Conservation (phyloP, 2,888 invertebrate species). For the Trisateles emortualis region DNA sequence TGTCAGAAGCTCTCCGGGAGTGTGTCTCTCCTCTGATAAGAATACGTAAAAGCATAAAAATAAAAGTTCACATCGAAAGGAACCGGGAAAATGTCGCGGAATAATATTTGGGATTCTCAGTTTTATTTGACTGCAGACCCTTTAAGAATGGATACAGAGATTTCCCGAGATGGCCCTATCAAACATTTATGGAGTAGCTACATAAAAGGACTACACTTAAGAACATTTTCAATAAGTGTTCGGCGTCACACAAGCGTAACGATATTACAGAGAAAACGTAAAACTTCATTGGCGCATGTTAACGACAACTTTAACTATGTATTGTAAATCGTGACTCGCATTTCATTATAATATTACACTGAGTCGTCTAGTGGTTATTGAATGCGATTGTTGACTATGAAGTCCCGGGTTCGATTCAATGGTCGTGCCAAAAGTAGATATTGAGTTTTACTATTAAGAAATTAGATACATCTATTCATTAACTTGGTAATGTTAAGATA, state of each 20-base stretch:
- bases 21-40: constrained; percentile 84
- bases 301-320: constrained; percentile 36
- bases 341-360: too few species aligned
- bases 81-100: constrained; percentile 83
- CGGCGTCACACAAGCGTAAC: constrained; percentile 67
- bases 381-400: too few species aligned
- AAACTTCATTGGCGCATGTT: constrained; percentile 39
- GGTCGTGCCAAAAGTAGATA: too few species aligned
- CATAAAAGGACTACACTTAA: constrained; percentile 86
- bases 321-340: too few species aligned
- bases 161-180: constrained; percentile 86
- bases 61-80: constrained; percentile 86
- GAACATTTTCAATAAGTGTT: constrained; percentile 85
- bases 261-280: constrained; percentile 43
- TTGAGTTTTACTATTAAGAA: too few species aligned
- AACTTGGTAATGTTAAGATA: too few species aligned
- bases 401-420: too few species aligned
- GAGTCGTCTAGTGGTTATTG: too few species aligned
- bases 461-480: too few species aligned
- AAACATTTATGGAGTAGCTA: constrained; percentile 86
- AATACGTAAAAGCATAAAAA: constrained; percentile 86
- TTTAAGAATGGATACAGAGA: constrained; percentile 85
- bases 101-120: constrained; percentile 86
- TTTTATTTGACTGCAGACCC: constrained; percentile 87
- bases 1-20: constrained; percentile 79